Percentiles rank a stretch among this genome's conserved stretches.
phyloP scores from a whole-genome alignment of 2,888 invertebrate genomes.

The Eupeodes luniger region DNA sequence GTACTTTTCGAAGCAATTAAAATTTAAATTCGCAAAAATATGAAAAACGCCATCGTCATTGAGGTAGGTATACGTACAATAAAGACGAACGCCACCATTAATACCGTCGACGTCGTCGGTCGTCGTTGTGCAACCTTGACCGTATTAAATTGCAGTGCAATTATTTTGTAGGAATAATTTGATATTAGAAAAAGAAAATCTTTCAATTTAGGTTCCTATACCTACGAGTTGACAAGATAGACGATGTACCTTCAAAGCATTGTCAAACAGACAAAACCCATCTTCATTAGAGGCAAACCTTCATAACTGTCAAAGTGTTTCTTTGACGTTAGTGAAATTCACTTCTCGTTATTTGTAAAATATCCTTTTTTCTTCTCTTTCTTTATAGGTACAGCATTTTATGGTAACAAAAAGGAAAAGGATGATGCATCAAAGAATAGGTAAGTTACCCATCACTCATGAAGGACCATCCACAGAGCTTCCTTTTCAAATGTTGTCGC shows the following conservation, averaged over 20 bases:
- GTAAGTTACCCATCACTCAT: conserved; percentile 43
- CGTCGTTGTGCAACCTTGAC: conserved; percentile 5
- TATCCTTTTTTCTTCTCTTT: conserved; percentile 22
- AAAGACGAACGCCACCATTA: not conserved
- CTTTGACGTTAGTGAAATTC: conserved; percentile 58
- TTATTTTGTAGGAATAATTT: not conserved
- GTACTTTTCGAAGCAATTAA: conserved; percentile 2
- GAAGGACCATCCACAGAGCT: conserved; percentile 46
- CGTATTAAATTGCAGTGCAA: conserved; percentile 32
- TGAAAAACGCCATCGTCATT: not conserved
- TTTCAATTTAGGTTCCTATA: not conserved
- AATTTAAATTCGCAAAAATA: conserved; percentile 6
- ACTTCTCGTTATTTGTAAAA: conserved; percentile 59
- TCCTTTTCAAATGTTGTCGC: conserved; percentile 51
- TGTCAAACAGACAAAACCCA: conserved; percentile 28
- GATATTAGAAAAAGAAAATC: not conserved
- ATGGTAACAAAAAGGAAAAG: not conserved
- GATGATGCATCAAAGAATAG: conserved; percentile 35
- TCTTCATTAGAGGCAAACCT: conserved; percentile 42
- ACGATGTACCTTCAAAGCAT: conserved; percentile 7
- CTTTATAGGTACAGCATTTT: not conserved
- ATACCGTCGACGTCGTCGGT: not conserved
- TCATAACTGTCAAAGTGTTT: conserved; percentile 51
- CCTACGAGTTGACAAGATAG: too few relatives aligned
- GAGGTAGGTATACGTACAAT: not conserved